Conservation (phyloP, 2,888 invertebrate species). For the Phyllotreta cruciferae region DNA sequence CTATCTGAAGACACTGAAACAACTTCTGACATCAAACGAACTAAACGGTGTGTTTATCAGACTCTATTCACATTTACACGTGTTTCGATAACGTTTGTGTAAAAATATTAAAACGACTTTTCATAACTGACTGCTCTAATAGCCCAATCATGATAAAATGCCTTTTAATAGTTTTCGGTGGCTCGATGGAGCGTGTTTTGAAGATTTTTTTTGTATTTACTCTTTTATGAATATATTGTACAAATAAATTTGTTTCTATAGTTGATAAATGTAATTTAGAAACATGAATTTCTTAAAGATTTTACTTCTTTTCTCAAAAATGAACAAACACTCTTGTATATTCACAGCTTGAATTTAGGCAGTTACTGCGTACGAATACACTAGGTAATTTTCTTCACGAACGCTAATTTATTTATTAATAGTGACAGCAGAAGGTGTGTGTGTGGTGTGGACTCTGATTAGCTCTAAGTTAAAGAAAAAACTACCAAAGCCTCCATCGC, state of each 20-base stretch:
- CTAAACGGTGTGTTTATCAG: conserved; percentile 33
- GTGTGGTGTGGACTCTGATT: conserved; percentile 2
- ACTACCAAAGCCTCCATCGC: conserved; percentile 25
- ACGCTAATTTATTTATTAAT: conserved; percentile 35
- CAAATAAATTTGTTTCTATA: conserved; percentile 1
- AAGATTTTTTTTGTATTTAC: background rate
- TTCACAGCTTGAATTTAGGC: background rate
- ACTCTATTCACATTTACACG: conserved; percentile 36
- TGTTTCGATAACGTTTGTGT: conserved; percentile 32
- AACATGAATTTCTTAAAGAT: background rate
- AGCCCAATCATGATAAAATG: conserved; percentile 19
- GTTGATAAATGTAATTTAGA: background rate
- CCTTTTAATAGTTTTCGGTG: conserved; percentile 17
- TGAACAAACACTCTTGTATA: background rate
- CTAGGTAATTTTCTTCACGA: conserved; percentile 33
- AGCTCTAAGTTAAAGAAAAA: conserved; percentile 22
- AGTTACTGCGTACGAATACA: background rate
- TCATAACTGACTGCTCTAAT: conserved; percentile 28
- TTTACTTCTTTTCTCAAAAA: too few relatives aligned
- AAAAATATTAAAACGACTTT: conserved; percentile 28
- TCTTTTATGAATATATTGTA: conserved; percentile 1
- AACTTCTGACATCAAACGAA: conserved; percentile 43
- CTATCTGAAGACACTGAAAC: conserved; percentile 49
- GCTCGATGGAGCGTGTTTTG: conserved; percentile 9
- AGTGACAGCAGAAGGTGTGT: conserved; percentile 33